Base-by-base conservation (phyloP, 2,113 vertebrate species). In the Salvelinus sp. region DNA sequence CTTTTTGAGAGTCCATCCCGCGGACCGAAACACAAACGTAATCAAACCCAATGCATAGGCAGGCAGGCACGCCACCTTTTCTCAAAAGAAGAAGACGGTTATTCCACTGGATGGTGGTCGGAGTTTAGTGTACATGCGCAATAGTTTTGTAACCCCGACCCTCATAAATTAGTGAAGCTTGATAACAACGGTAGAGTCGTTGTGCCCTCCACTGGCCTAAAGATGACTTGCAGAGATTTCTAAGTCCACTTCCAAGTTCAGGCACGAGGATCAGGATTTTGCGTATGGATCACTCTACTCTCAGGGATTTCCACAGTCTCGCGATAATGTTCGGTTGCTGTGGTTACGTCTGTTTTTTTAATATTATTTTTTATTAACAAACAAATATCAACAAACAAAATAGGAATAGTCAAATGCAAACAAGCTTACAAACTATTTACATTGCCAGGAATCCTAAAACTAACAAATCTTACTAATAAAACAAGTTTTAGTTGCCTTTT, bases 1-100 rank as follows among this genome's bases (percentile, higher is more conserved):
- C 82, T 83, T 83, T 83, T 44, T 83, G 82, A 80, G 82, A 77
- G 82, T 80, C 82, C 82, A 83, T 83, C 77, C 72, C 78, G 72
- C 64, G 78, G 78, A 83, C 69, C 27, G 58, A 14, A 77, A 75
- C 58, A 25, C 47, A 67, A 62, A 23, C 20, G 50, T 20, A 57
- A 30, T 73, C 69, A 78, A 75, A 72, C 75, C 54, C 64, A 71
- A 62, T 63, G 60, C 81, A 83, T 79, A 64, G 75, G 79, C 50
- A 78, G 48, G 76, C 63, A 75, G 38, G 38, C 38, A 44, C 50
- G 75, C 78, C 72, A 83, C 79, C 64, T 48, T 75, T 69, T 71
- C 71, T 54, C 67, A 38, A 71, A 50, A 65, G 62, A 71, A 68
- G 63, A 58, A 72, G 72, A 63, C 68, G 75, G 23, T 63, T 48